phyloP scores from a whole-genome alignment of 2,888 invertebrate genomes.

The Chrysotoxum bicinctum region DNA sequence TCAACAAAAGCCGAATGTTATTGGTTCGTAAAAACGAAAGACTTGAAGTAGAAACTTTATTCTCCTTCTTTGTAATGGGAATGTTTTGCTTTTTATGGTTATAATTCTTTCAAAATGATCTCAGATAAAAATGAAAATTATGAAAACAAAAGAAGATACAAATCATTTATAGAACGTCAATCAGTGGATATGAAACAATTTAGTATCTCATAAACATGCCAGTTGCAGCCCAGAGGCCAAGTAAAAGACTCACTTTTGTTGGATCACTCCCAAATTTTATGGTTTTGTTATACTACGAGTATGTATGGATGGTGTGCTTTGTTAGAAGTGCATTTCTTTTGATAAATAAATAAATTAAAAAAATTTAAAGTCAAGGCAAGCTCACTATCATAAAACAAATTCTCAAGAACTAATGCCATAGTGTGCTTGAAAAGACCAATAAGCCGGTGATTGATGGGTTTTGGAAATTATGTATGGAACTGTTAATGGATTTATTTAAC shows the following conservation, averaged over 20 bases:
- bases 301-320: not conserved
- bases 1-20: not conserved
- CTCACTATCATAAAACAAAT: not conserved
- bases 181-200: constrained; percentile 40
- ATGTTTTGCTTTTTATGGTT: not conserved
- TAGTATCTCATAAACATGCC: constrained; percentile 30
- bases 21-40: constrained; percentile 7
- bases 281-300: not conserved
- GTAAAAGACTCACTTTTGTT: constrained; percentile 30
- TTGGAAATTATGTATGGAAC: constrained; percentile 1
- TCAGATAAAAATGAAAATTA: constrained; percentile 1
- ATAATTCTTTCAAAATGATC: constrained; percentile 6
- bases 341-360: not conserved
- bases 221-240: not conserved
- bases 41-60: constrained; percentile 6
- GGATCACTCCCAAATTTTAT: constrained; percentile 24
- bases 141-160: constrained; percentile 39
- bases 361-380: constrained; percentile 5
- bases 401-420: constrained; percentile 4
- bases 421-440: not conserved
- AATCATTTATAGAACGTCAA: constrained; percentile 63
- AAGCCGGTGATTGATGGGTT: constrained; percentile 11
- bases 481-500: constrained; percentile 18
- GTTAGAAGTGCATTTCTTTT: constrained; percentile 23
- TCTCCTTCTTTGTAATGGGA: not conserved